phyloP scores from a whole-genome alignment of 2,113 vertebrate species.

The Daubentonia madagascariensis region DNA sequence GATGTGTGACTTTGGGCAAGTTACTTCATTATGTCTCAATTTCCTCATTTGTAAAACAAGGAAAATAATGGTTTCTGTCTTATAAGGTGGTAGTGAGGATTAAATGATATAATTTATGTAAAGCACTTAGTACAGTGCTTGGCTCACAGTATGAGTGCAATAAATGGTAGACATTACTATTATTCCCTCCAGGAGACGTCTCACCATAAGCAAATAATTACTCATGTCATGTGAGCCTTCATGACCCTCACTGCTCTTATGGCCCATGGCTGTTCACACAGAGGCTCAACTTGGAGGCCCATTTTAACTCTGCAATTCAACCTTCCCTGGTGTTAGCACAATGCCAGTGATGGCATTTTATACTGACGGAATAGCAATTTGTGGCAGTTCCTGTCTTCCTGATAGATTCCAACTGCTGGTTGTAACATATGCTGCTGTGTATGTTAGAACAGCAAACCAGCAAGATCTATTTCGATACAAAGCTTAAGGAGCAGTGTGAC shows the following conservation, averaged over 20 bases:
- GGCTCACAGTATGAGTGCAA: not conserved
- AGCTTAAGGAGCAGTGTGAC: not conserved
- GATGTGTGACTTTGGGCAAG: not conserved
- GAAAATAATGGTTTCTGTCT: not conserved
- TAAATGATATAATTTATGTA: not conserved
- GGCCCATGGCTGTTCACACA: not conserved
- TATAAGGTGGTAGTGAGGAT: not conserved
- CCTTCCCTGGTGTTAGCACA: slow-evolving; percentile 26
- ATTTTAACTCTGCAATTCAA: slow-evolving; percentile 12
- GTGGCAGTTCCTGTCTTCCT: slow-evolving; percentile 41
- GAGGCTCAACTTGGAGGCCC: not conserved
- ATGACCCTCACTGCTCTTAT: not conserved
- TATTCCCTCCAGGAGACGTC: not conserved
- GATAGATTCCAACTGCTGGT: slow-evolving; percentile 50
- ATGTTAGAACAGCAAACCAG: not conserved
- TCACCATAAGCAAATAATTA: slow-evolving; percentile 17
- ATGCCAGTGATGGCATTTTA: not conserved
- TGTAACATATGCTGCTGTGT: slow-evolving; percentile 22
- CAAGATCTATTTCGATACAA: slow-evolving; percentile 49
- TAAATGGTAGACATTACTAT: not conserved
- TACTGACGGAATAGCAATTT: slow-evolving; percentile 4
- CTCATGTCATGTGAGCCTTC: not conserved
- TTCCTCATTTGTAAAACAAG: slow-evolving; percentile 23
- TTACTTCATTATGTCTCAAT: not conserved
- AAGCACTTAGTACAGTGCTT: slow-evolving; percentile 11